Evolutionary conservation across 2,888 invertebrate genomes (phyloP), one percentile per base, ranked within the genome.

Genomic region (Drosophila merina): DNA sequence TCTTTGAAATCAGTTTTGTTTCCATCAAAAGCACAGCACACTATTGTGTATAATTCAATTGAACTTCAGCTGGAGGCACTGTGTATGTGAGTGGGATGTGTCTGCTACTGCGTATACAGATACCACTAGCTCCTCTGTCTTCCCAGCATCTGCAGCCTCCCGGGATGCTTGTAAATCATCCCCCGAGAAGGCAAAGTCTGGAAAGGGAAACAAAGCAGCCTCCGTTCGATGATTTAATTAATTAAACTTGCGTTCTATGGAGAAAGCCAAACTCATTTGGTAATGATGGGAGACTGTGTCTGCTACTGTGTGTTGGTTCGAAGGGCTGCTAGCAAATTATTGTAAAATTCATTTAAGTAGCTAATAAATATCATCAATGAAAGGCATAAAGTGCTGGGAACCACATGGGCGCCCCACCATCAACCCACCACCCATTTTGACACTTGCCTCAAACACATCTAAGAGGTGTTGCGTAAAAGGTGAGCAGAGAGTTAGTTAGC

Each of bases 31-130:
- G 75, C 66, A 69, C 68, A 79, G 75, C 77, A 73, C 76, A 84
- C 83, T 87, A 87, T 85, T 85, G 83, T 82, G 79, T 83, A 84
- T 84, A 88, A 89, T 87, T 89, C 88, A 89, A 88, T 88, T 88
- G 88, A 88, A 88, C 82, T 87, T 72, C 82, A 84, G 87, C 88
- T 88, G 78, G 79, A 74, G 81, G 74, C 60, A 42, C 45, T 36
- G 44, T 56, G n/a, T 36, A 36, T 50, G 10, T 50, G 45, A 38
- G 47, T 47, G n/a, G 56, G 10, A 5, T 38, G 38, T n/a, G 10
- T 48, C 58, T 58, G 62, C 60, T 55, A 44, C 52, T 69, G 20
- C 20, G 2, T 20, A 20, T 60, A 56, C 57, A 69, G 74, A 74
- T 74, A 58, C 57, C 60, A 44, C 42, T 33, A 56, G 50, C 50